Conservation (phyloP, 2,113 vertebrate genomes). For the Nycticebus coucang region DNA sequence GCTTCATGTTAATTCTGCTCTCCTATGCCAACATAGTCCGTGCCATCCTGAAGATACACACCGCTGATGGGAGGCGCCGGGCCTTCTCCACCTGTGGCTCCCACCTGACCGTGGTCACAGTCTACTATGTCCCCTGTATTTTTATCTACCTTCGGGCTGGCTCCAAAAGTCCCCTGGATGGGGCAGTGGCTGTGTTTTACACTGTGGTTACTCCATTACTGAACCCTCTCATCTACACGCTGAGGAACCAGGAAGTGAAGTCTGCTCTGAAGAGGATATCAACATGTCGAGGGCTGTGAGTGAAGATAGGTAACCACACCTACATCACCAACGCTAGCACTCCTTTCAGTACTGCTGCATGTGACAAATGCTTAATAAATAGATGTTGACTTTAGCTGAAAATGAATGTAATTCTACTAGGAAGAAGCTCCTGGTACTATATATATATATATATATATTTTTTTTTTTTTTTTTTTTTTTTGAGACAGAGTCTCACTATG, state of each 20-base stretch:
- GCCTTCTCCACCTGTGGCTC: constrained; percentile 78
- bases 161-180: constrained; percentile 62
- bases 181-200: constrained; percentile 74
- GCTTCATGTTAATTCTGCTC: constrained; percentile 71
- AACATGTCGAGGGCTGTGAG: background rate
- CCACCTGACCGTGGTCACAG: constrained; percentile 72
- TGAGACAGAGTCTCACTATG: too few species aligned
- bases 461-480: too few species aligned
- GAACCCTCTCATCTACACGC: constrained; percentile 77
- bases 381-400: background rate
- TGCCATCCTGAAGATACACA: constrained; percentile 66
- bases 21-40: constrained; percentile 75
- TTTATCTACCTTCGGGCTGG: constrained; percentile 71
- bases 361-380: background rate
- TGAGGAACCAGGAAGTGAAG: constrained; percentile 79
- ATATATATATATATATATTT: background rate
- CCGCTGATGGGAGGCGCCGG: constrained; percentile 49
- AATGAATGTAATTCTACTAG: background rate
- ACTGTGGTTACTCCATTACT: constrained; percentile 75
- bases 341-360: background rate
- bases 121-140: constrained; percentile 77
- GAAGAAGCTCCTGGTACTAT: background rate
- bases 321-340: accelerated
- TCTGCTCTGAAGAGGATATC: constrained; percentile 63
- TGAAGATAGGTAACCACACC: background rate